Evolutionary conservation across 23 tunicate species (phyloP).

Genomic region (Clavelina lepadiformis): DNA sequence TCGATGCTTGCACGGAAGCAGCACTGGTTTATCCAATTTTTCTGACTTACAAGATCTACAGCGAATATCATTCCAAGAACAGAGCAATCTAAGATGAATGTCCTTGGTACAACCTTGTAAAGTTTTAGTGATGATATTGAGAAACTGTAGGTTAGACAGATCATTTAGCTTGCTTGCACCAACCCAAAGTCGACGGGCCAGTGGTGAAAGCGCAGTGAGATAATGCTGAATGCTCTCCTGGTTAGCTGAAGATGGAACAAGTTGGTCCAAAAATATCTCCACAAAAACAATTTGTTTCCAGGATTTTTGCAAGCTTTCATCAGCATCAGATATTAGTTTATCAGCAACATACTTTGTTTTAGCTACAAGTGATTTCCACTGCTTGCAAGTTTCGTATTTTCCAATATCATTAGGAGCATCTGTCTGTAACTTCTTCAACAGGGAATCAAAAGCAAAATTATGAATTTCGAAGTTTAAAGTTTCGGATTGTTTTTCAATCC

Average conservation of each 20-base stretch:
- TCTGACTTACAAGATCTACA: constrained; percentile 32
- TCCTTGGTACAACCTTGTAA: constrained; percentile 21
- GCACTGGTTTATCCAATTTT: constrained; percentile 13
- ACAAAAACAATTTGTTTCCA: constrained; percentile 55
- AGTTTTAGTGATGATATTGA: constrained; percentile 27
- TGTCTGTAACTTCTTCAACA: constrained; percentile 11
- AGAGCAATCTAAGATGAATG: constrained; percentile 12
- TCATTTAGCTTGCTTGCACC: constrained; percentile 4
- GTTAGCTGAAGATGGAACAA: constrained; percentile 16
- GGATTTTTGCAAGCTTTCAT: constrained; percentile 1
- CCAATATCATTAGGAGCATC: constrained; percentile 18
- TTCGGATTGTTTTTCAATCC: constrained; percentile 7
- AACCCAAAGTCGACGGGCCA: constrained; percentile 34
- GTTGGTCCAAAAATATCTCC: constrained; percentile 46
- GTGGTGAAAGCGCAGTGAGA: constrained; percentile 25
- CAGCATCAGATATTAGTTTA: neutral
- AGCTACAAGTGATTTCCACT: constrained; percentile 34
- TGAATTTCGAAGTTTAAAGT: constrained; percentile 8
- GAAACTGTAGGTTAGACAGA: constrained; percentile 14
- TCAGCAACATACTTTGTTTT: constrained; percentile 29
- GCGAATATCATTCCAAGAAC: constrained; percentile 25
- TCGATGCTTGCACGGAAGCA: constrained; percentile 43
- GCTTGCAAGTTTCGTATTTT: constrained; percentile 17
- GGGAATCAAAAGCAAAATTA: constrained; percentile 17
- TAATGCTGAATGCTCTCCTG: constrained; percentile 13